Evolutionary conservation across 2,113 vertebrate species (phyloP).

Genomic region (Donacobius atricapilla): DNA sequence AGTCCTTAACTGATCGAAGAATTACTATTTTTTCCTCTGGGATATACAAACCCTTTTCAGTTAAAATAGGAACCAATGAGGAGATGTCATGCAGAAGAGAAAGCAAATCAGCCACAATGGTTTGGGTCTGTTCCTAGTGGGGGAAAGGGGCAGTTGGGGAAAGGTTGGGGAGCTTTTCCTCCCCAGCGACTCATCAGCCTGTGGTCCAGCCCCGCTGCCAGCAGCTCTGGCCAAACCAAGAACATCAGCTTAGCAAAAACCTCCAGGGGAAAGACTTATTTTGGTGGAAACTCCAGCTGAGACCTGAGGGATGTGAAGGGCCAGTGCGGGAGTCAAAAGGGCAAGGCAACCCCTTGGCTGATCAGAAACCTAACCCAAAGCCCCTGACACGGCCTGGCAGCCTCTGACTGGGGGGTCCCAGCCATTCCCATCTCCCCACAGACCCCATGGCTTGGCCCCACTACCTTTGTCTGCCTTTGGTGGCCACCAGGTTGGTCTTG

Average conservation of each 20-base stretch:
- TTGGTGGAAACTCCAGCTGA: not conserved
- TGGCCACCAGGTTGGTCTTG: not conserved
- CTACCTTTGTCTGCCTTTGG: accelerated
- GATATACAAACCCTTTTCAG: not conserved
- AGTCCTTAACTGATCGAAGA: slow-evolving; percentile 1
- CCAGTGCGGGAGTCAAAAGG: not conserved
- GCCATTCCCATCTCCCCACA: not conserved
- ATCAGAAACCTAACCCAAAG: not conserved
- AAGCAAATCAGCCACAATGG: not conserved
- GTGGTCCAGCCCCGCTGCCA: not conserved
- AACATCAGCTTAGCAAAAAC: not conserved
- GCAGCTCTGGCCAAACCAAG: not conserved
- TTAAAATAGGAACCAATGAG: slow-evolving; percentile 48
- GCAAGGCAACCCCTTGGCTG: not conserved
- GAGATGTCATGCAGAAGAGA: not conserved
- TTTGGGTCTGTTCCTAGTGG: slow-evolving; percentile 36
- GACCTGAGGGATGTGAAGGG: not conserved
- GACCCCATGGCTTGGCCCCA: not conserved
- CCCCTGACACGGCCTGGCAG: not conserved
- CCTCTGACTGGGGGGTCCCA: not conserved
- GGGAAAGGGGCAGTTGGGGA: slow-evolving; percentile 40
- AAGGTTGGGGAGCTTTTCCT: slow-evolving; percentile 43
- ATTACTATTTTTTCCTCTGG: not conserved
- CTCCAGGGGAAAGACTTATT: not conserved
- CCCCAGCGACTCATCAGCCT: not conserved